Evolutionary conservation across 1,140 invertebrate species (phyloP), one percentile per base, ranked within the genome.

Genomic region (Cardiocondyla obscurior): DNA sequence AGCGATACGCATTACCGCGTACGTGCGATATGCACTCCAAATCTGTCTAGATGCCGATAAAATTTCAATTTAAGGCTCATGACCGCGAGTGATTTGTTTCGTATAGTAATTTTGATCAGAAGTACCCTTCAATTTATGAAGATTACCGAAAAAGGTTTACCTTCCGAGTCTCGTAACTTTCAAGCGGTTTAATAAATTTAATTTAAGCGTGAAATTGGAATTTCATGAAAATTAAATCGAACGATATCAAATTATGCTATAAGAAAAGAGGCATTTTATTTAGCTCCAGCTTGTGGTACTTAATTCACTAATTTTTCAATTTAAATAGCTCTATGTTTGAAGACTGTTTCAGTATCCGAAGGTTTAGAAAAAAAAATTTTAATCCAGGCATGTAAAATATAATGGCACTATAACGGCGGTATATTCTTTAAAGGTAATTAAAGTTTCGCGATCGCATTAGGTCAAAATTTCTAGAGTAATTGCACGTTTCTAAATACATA

Each of bases 1-100:
- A 14, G 12, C 25, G 74, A 77, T 77, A 62, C 33, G 46, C 62
- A 79, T 79, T 67, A 69, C 44, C 49, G 73, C 57, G 60, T 58
- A 12, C 33, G 53, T 25, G 73, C 73, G 74, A 77, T 46, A 67
- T 4, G 25, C 62, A 12, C 16, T 12, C 30, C 46, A 67, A 25
- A 69, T 77, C 19, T 22, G 8, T 64, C 14, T 6, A 39, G 25
- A 79, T 46, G 14, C 33, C 33, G 25, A 25, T 33, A 49, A 30
- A 30, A 39, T 19, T 25, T 22, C 33, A 36, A 5, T 39, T 46
- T 30, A 4, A 22, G 12, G 8, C 25, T 5, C 36, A 8, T 36
- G 30, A n/a, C 10, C 22, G 6, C 30, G 3, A 19, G 19, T 19
- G 60, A 28, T 3, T n/a, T 12, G 1, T 55, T 51, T 55, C 3